Conservation (phyloP, 2,797 vertebrate species). For the Setipinna tenuifilis region DNA sequence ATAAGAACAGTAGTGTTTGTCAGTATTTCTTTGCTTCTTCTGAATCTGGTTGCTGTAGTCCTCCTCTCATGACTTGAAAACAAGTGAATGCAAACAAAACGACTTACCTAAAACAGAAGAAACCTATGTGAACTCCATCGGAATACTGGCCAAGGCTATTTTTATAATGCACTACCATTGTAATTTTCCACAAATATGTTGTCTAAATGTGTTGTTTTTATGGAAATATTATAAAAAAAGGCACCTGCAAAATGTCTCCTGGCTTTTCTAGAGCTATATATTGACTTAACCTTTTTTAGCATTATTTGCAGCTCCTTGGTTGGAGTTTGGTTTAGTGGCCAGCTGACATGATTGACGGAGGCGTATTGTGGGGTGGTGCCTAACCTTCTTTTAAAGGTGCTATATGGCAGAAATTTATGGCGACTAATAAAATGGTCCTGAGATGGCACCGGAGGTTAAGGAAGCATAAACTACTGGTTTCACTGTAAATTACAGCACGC, state of each 20-base stretch:
- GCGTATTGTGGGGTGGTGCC: neutral
- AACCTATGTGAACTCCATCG: neutral
- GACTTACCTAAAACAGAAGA: neutral
- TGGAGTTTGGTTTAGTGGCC: neutral
- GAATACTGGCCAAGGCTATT: neutral
- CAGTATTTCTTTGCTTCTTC: neutral
- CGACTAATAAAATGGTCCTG: no score
- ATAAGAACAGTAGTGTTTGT: conserved; percentile 12
- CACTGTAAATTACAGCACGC: no score
- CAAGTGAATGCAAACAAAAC: neutral
- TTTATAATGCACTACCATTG: neutral
- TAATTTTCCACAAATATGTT: neutral
- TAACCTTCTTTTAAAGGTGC: neutral
- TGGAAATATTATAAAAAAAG: neutral
- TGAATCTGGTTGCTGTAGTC: neutral
- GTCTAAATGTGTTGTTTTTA: neutral
- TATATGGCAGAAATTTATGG: no score
- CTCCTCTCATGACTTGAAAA: neutral
- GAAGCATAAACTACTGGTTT: no score
- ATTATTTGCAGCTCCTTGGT: neutral
- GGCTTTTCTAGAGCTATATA: neutral
- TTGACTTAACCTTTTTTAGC: neutral
- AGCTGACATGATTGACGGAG: neutral
- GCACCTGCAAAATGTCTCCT: neutral
- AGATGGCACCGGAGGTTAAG: no score